Percentiles rank a stretch among this genome's conserved stretches.
phyloP scores from a whole-genome alignment of 2,797 vertebrate genomes.

The Ara ararauna region DNA sequence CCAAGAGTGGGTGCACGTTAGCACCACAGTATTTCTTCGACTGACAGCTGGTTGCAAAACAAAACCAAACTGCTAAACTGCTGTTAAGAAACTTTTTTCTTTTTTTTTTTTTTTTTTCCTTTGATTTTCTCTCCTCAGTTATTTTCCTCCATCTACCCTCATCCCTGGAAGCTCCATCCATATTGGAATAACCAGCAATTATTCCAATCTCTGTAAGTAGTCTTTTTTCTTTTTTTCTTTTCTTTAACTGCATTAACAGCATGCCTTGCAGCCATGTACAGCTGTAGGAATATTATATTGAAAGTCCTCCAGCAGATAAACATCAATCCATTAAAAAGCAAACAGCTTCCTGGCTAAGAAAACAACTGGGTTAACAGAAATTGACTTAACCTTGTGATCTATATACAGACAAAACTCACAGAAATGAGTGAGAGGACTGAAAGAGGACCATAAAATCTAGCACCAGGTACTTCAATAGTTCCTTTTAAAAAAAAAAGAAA shows the following conservation, averaged over 20 bases:
- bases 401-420: neutral
- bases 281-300: conserved; percentile 27
- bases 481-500: neutral
- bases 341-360: conserved; percentile 9
- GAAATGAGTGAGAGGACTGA: neutral
- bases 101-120: neutral
- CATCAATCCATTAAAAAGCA: neutral
- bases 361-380: conserved; percentile 4
- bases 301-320: neutral
- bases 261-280: conserved; percentile 11
- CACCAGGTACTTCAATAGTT: neutral
- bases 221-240: neutral
- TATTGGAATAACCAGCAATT: conserved; percentile 69
- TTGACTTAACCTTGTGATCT: neutral
- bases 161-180: conserved; percentile 63
- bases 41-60: neutral
- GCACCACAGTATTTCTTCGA: neutral
- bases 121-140: conserved; percentile 38
- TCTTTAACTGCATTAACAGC: neutral
- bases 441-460: neutral
- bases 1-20: neutral
- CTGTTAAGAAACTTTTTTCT: neutral
- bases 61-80: conserved; percentile 7
- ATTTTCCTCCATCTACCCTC: conserved; percentile 68
- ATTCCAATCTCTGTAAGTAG: conserved; percentile 76